Base-by-base conservation (phyloP, 2,797 vertebrate species). In the Scarus forsteni region DNA sequence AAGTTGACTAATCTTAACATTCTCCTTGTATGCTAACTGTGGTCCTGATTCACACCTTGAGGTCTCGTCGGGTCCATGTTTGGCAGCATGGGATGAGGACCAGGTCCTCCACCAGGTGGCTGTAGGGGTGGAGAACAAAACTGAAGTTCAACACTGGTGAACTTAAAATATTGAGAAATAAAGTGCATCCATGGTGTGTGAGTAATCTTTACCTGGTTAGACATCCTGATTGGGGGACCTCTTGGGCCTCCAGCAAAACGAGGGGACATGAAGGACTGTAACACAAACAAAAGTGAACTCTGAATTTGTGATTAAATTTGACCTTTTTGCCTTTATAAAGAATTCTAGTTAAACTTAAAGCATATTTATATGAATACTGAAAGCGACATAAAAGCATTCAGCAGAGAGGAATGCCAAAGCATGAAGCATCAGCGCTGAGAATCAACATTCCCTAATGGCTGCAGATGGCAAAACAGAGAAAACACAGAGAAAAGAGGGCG, bases 11-110 rank as follows among this genome's bases (percentile, higher is more conserved):
- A 27, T 27, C 27, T 27, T 27, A 4, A 27, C 4, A 27, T 27
- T 27, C 2, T 27, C 27, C 27, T 27, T 27, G 27, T 27, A 27
- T 6, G 46, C 18, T 0, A 14, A 54, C 10, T 14, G 42, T 6
- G 40, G 14, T 1, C 10, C 18, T 39, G 51, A 73, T 48, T 60
- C 58, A 85, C 87, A 99, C 98, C 98, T 96, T 99, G 98, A 90
- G 97, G 97, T 91, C 98, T 94, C 65, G 96, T 97, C 67, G 97
- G 97, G 90, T 99, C 98, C 98, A 99, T 98, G 85, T 97, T 99
- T 79, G 97, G 96, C 91, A 99, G 95, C 95, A 99, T 95, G 49
- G 97, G 97, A 93, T 99, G 98, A 73, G 97, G 96, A 79, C 98
- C 96, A 7, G 98, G 97, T 86, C 98, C 98, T 54, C 96, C 97